Conservation (phyloP, 2,797 vertebrate genomes). For the Rhinoraja longicauda region DNA sequence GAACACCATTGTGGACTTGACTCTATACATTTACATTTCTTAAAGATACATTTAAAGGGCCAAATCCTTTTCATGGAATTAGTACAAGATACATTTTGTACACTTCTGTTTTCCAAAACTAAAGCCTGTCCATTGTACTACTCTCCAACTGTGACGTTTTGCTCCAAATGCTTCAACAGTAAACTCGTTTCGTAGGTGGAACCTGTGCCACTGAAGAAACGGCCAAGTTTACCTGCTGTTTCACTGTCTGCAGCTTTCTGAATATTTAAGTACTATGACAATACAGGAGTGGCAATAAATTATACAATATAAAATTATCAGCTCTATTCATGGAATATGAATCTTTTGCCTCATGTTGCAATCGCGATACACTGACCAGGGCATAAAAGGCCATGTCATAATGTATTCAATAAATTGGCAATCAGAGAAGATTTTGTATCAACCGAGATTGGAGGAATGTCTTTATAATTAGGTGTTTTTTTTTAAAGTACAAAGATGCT, state of each 20-base stretch:
- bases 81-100: constrained; percentile 23
- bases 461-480: too few relatives aligned
- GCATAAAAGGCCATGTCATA: neutral
- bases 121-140: neutral
- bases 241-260: neutral
- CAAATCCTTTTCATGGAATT: neutral
- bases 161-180: neutral
- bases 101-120: neutral
- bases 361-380: neutral
- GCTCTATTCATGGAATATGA: neutral
- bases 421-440: neutral
- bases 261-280: neutral
- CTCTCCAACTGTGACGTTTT: neutral
- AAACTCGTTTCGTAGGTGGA: neutral
- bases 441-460: neutral
- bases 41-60: neutral
- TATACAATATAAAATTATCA: neutral
- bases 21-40: neutral
- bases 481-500: neutral
- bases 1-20: neutral
- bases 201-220: neutral
- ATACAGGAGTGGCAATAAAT: neutral
- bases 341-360: neutral
- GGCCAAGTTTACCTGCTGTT: neutral
- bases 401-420: neutral